Evolutionary conservation across 1,140 invertebrate species (phyloP).

Genomic region (Armadillidium nasatum): DNA sequence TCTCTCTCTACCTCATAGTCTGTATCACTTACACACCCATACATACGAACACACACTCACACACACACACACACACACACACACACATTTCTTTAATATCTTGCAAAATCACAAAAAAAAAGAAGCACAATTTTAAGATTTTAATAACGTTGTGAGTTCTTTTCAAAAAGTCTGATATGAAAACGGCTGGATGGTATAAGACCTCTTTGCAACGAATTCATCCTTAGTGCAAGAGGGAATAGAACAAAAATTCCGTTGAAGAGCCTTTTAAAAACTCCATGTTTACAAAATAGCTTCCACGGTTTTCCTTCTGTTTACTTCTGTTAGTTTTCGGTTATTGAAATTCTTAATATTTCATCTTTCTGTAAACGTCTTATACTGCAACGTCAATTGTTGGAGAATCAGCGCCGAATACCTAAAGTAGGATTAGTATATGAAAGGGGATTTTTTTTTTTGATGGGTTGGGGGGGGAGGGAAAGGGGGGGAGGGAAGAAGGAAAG

Average conservation of each 20-base stretch:
- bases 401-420: no score
- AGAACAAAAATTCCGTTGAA: not conserved
- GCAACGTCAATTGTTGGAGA: not conserved
- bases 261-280: not conserved
- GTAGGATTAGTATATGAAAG: no score
- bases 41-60: not conserved
- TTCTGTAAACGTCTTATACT: constrained; percentile 1
- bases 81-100: not conserved
- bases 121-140: constrained; percentile 11
- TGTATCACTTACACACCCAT: no score
- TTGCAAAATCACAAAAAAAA: not conserved
- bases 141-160: not conserved
- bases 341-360: constrained; percentile 12
- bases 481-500: no score
- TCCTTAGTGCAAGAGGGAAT: not conserved
- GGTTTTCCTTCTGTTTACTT: not conserved
- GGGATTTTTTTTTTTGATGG: no score
- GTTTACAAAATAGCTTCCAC: not conserved
- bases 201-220: not conserved
- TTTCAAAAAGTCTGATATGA: not conserved
- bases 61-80: constrained; percentile 4
- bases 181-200: not conserved
- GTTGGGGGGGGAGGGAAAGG: no score
- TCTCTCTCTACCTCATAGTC: no score
- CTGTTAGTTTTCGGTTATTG: not conserved